Evolutionary conservation across 2,888 invertebrate genomes (phyloP).

Genomic region (Dysmachus trigonus): DNA sequence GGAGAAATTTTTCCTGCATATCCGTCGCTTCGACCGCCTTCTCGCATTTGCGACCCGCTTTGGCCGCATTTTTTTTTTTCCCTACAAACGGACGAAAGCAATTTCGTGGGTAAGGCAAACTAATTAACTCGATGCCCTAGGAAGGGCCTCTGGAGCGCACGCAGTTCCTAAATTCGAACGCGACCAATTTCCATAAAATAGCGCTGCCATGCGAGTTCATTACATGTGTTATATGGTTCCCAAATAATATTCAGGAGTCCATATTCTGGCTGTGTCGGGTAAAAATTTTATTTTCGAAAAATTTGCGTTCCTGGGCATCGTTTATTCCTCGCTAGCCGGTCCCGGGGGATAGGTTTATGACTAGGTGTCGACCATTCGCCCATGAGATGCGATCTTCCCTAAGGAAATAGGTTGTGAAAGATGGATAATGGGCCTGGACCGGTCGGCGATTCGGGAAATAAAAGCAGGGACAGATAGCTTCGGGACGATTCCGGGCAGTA

Average conservation of each 20-base stretch:
- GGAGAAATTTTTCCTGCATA: neutral
- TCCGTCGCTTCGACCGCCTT: neutral
- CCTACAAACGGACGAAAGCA: neutral
- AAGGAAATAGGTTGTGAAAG: neutral
- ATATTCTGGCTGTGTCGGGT: neutral
- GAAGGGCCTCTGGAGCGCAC: neutral
- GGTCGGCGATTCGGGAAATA: neutral
- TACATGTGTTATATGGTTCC: neutral
- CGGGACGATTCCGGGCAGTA: neutral
- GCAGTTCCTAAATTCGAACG: conserved; percentile 1
- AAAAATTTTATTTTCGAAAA: neutral
- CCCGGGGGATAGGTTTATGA: neutral
- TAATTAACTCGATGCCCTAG: conserved; percentile 18
- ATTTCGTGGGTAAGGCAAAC: neutral
- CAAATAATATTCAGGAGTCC: conserved; percentile 1
- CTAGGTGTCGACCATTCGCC: neutral
- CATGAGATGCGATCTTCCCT: neutral
- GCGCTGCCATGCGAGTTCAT: neutral
- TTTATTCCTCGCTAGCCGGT: neutral
- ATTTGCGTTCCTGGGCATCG: neutral
- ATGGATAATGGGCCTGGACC: neutral
- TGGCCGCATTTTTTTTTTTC: neutral
- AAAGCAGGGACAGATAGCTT: neutral
- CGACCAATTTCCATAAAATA: neutral
- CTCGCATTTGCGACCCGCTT: neutral